Evolutionary conservation across 1,140 invertebrate species (phyloP), one percentile per base, ranked within the genome.

Genomic region (Goniozus legneri): DNA sequence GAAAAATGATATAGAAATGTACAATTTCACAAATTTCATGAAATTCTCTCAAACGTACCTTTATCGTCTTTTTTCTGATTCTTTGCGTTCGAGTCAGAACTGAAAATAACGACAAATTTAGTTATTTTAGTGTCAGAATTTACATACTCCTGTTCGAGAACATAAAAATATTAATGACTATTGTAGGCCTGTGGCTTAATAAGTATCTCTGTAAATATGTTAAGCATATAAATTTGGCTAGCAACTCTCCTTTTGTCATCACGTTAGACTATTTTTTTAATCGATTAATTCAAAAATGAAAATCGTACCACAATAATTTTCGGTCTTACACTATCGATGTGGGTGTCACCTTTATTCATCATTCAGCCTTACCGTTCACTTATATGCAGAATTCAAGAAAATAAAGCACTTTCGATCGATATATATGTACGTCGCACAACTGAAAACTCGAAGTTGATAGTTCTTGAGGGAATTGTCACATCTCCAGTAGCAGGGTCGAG

Each of bases 151-250:
- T 21, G 20, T 4, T 50, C 50, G 37, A 43, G 53, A 60, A 45
- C 43, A n/a, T 48, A 58, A 51, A 44, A 18, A 50, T 48, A 46
- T 54, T 51, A 56, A 55, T 44, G 35, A 50, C 31, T 60, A 58
- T 57, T 20, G 40, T 45, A n/a, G n/a, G 45, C 48, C 39, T 49
- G 39, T 67, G 64, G 68, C 67, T 63, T 58, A 67, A 65, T 63
- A 66, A 65, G 44, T 67, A 68, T 52, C 71, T 69, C 71, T 69
- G 71, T 58, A 73, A 73, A 56, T 72, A 74, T 71, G 71, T 73
- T 69, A 73, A 74, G 70, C 46, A 39, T 47, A 61, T 58, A 71
- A 73, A 73, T 70, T 71, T 72, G 70, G 69, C 73, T 75, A 75
- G 69, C 71, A 74, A 73, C 58, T 58, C 58, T 59, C 50, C 47